These are phyloP conservation scores for Diplogasteroides magnus DNA, from an alignment of 1,140 invertebrate species.

Conservation along the genomic window DNA sequence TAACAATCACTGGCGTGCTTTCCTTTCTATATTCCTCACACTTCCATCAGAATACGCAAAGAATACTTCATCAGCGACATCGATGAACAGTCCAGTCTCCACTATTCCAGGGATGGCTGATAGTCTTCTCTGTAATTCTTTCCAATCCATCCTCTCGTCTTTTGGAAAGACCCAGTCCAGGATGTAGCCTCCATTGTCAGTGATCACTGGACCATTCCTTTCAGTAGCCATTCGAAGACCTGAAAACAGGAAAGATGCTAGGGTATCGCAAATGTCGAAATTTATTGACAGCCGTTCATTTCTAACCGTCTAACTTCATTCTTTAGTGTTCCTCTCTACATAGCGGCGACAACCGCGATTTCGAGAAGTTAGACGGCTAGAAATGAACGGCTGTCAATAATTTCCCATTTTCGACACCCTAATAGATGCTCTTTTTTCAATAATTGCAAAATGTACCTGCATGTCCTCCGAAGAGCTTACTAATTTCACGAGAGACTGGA, in stretches of 20 bases:
- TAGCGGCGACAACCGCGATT: too few species aligned
- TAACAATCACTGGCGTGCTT: too few species aligned
- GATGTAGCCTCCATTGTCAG: conserved; percentile 37
- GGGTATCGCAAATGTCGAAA: too few species aligned
- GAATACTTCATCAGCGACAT: conserved; percentile 74
- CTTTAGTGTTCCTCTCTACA: too few species aligned
- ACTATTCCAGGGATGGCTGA: conserved; percentile 63
- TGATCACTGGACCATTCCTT: conserved; percentile 36
- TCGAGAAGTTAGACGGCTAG: too few species aligned
- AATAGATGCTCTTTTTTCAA: too few species aligned
- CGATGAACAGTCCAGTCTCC: conserved; percentile 90
- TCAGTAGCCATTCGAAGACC: conserved; percentile 27
- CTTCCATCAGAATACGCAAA: conserved; percentile 81
- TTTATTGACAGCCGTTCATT: too few species aligned
- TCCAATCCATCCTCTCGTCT: conserved; percentile 12
- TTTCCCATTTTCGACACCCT: too few species aligned
- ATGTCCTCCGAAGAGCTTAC: conserved; percentile 12
- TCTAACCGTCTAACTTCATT: too few species aligned
- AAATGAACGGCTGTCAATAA: too few species aligned
- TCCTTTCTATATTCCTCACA: conserved; percentile 40
- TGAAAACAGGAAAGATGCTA: too few species aligned
- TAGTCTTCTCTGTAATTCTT: conserved; percentile 12
- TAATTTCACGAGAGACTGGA: conserved; percentile 14
- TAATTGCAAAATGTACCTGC: too few species aligned
- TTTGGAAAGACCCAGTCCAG: conserved; percentile 31